Conservation (phyloP, 2,888 invertebrate species). For the Amaurobius ferox region DNA sequence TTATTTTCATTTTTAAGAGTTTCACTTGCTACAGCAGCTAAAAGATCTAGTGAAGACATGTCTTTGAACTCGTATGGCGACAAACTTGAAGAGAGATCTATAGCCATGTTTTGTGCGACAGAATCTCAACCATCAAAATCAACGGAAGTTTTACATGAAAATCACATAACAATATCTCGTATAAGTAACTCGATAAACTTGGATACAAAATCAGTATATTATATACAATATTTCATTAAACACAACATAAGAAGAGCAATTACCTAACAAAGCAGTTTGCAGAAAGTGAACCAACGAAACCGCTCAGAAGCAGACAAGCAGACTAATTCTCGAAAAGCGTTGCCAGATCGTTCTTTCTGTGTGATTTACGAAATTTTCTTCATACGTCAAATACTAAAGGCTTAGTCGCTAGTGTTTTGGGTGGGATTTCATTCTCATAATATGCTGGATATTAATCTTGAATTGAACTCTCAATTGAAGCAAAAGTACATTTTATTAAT, state of each 20-base stretch:
- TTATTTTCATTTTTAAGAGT: conserved; percentile 76
- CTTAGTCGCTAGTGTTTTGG: too few relatives aligned
- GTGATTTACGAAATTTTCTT: too few relatives aligned
- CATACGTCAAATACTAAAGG: too few relatives aligned
- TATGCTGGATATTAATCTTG: too few relatives aligned
- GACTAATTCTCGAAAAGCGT: conserved; percentile 5
- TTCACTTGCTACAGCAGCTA: conserved; percentile 81
- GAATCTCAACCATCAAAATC: background rate
- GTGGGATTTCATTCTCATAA: too few relatives aligned
- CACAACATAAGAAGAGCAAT: conserved; percentile 11
- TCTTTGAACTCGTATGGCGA: background rate
- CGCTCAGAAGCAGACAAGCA: conserved; percentile 26
- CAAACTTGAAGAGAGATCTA: conserved; percentile 10
- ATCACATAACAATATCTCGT: background rate
- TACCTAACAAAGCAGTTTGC: conserved; percentile 23
- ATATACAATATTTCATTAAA: conserved; percentile 16
- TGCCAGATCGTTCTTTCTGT: background rate
- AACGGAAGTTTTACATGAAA: background rate
- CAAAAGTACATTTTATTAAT: too few relatives aligned
- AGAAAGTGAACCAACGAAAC: background rate
- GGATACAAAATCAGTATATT: too few relatives aligned
- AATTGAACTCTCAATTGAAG: too few relatives aligned
- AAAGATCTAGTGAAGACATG: conserved; percentile 78
- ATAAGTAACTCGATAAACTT: too few relatives aligned
- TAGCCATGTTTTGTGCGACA: conserved; percentile 1